Evolutionary conservation across 2,888 invertebrate species (phyloP), one percentile per base, ranked within the genome.

Genomic region (Holacanthella duospinosa): DNA sequence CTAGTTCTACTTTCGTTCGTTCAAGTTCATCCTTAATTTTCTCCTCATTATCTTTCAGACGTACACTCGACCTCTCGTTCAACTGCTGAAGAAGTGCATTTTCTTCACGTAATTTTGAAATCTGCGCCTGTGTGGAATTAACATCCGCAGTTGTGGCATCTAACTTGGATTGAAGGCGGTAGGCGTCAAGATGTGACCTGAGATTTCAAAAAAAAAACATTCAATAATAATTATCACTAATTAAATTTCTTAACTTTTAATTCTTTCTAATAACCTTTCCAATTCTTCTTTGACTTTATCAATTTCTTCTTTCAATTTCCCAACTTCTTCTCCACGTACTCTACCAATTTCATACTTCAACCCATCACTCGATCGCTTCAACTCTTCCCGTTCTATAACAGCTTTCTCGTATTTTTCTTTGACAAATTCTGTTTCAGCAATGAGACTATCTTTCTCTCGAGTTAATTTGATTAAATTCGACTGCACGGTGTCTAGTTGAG

Each of bases 11-110:
- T 64, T 62, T 65, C 36, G 65, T 63, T 43, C 70, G 68, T 21
- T 77, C 76, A 56, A 75, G 59, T 43, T 76, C 76, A 29, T 72
- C 73, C 62, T 92, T 90, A 29, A 89, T 86, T 76, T 93, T 93
- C 72, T 93, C 93, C 79, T 93, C 93, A 73, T 86, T 84, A 77
- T 93, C 93, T 77, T 92, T 92, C 60, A 89, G 86, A 71, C 93
- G 84, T 63, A 85, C 85, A 28, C 89, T 86, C 21, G 90, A 87
- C 68, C 93, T 82, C 74, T 93, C 92, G 75, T 91, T 92, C 81
- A 90, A 85, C 79, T 93, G 93, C 77, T 93, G 91, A 61, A 91
- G 78, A 66, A 89, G 84, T 59, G 88, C 84, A 70, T 89, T 80
- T 76, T 93, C 93, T 72, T 93, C 92, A 77, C 91, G 90, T 24